These are phyloP conservation scores for Melipona quadrifasciata DNA, from an alignment of 1,140 invertebrate genomes.

Conservation along the genomic window DNA sequence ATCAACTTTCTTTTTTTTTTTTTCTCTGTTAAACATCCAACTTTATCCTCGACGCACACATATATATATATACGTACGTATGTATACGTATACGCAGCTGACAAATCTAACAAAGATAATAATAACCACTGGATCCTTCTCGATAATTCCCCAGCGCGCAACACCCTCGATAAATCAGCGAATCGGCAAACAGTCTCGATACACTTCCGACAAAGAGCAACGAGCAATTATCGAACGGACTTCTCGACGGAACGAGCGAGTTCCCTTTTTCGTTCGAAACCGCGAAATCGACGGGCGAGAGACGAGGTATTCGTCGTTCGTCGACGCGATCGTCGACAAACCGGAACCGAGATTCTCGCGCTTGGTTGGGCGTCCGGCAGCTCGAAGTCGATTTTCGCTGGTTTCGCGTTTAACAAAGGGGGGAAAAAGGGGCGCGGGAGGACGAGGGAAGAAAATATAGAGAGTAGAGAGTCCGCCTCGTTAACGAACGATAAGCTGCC, in stretches of 20 bases:
- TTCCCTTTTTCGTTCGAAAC: too few species aligned
- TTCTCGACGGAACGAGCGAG: not conserved
- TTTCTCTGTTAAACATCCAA: not conserved
- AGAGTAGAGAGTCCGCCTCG: slow-evolving; percentile 37
- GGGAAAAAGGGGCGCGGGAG: too few species aligned
- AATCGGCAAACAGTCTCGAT: not conserved
- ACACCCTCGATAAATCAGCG: not conserved
- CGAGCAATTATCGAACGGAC: not conserved
- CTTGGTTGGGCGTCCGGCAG: too few species aligned
- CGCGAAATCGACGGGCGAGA: too few species aligned
- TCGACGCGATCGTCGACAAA: too few species aligned
- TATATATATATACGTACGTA: too few species aligned
- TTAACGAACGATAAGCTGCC: slow-evolving; percentile 43
- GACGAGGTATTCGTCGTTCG: too few species aligned
- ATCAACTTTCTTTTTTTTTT: not conserved
- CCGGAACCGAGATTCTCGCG: too few species aligned
- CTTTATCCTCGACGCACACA: not conserved
- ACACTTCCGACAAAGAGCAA: not conserved
- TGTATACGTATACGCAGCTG: not conserved
- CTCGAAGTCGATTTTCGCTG: not conserved
- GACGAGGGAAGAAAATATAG: not conserved
- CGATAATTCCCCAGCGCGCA: not conserved
- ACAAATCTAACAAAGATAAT: not conserved
- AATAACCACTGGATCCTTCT: not conserved
- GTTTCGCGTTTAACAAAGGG: not conserved